phyloP scores from a whole-genome alignment of 2,797 vertebrate genomes.

The Decapterus maruadsi region DNA sequence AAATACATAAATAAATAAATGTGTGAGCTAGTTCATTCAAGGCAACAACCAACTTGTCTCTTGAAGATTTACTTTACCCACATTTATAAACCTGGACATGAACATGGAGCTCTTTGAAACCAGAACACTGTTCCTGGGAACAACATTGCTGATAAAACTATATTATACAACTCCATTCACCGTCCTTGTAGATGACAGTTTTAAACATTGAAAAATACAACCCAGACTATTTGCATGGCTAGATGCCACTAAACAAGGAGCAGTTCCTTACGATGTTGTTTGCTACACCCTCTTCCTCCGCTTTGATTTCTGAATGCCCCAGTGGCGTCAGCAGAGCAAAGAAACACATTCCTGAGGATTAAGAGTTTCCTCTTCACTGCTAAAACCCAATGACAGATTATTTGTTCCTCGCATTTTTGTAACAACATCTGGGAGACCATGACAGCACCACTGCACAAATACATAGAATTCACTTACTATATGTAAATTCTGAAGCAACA shows the following conservation, averaged over 20 bases:
- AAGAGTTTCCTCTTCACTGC: conserved; percentile 15
- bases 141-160: not conserved
- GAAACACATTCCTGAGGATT: conserved; percentile 18
- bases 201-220: not conserved
- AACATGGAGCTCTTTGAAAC: not conserved
- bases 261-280: not conserved
- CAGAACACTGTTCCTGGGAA: not conserved
- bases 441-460: conserved; percentile 25
- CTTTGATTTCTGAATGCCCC: conserved; percentile 17
- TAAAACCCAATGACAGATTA: conserved; percentile 15
- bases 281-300: not conserved
- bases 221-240: not conserved
- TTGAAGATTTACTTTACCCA: not conserved
- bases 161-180: not conserved
- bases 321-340: conserved; percentile 16
- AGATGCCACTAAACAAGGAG: not conserved
- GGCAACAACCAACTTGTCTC: not conserved
- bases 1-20: not conserved
- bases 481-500: conserved; percentile 20
- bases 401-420: conserved; percentile 4
- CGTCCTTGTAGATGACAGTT: not conserved
- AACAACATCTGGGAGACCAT: conserved; percentile 14
- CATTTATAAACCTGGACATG: not conserved
- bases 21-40: not conserved
- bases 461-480: conserved; percentile 5